Evolutionary conservation across 2,113 vertebrate species (phyloP), one percentile per base, ranked within the genome.

Genomic region (Pimephales promelas): DNA sequence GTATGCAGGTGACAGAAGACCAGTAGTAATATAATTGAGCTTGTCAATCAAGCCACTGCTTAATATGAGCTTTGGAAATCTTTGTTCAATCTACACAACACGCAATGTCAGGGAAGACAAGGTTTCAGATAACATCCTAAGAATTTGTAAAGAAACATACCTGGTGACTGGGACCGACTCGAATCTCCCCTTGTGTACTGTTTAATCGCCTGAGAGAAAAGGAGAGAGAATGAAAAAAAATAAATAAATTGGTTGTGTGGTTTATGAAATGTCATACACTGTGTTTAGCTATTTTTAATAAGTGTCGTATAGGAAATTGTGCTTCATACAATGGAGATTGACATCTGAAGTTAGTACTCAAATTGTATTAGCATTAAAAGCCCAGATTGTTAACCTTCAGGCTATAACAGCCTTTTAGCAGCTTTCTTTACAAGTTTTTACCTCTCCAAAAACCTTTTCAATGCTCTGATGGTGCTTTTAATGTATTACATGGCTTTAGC

Each of bases 101-200:
- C 31, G 43, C 43, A 52, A 28, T 49, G 43, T 49, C 59, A 49
- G 26, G 9, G 36, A 28, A 24, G 18, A 24, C 59, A 70, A 57
- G 45, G 75, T 43, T 62, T 85, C 43, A 47, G 64, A 16, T 66
- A 45, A 59, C 80, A 66, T n/a, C 49, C 52, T 87, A 68, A 76
- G 10, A 61, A 52, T 61, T 57, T 52, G 34, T 74, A 49, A 49
- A 84, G 49, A 62, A 72, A 90, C 91, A 96, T 94, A 99, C 98
- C 95, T 99, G 98, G 89, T 99, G 98, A 90, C 98, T 99, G 79
- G 98, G 98, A 83, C 98, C 98, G 83, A 99, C 98, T 89, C 98
- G 95, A 92, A 99, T 99, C 90, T 99, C 98, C 78, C 98, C 98
- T 83, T 99, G 98, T 85, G 98, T 99, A 90, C 98, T 99, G 95